Evolutionary conservation across 2,888 invertebrate genomes (phyloP).

Genomic region (Dynastes hyllus): DNA sequence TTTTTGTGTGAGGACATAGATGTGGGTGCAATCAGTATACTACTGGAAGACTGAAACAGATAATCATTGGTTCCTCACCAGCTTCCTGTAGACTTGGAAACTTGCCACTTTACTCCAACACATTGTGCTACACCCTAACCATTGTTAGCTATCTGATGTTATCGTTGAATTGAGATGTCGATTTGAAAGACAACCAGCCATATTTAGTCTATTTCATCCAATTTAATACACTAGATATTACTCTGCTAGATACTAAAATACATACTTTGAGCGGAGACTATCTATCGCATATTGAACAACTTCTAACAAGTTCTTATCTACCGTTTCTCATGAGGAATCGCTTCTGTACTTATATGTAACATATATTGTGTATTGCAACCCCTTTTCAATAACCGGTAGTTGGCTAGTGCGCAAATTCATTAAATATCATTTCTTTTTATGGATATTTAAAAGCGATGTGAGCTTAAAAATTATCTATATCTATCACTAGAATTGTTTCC

Average conservation of each 20-base stretch:
- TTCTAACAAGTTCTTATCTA: slow-evolving; percentile 42
- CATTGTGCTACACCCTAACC: slow-evolving; percentile 67
- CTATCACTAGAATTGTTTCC: too few relatives aligned
- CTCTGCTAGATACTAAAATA: slow-evolving; percentile 18
- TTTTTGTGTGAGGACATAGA: neutral
- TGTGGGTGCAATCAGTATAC: slow-evolving; percentile 53
- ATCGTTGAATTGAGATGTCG: slow-evolving; percentile 61
- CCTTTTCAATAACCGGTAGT: neutral
- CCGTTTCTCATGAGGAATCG: slow-evolving; percentile 18
- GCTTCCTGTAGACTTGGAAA: slow-evolving; percentile 70
- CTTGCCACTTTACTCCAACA: slow-evolving; percentile 66
- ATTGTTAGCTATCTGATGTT: slow-evolving; percentile 64
- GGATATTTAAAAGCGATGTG: too few relatives aligned
- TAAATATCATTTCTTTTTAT: too few relatives aligned
- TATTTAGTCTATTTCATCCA: slow-evolving; percentile 50
- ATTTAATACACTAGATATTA: slow-evolving; percentile 41
- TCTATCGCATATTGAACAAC: slow-evolving; percentile 25
- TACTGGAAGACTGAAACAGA: slow-evolving; percentile 67
- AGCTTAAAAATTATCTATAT: too few relatives aligned
- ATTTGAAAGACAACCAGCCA: slow-evolving; percentile 56
- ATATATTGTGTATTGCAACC: neutral
- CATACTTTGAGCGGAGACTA: neutral
- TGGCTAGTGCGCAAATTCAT: neutral
- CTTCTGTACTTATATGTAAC: neutral
- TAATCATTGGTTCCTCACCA: slow-evolving; percentile 68